Conservation (phyloP, 2,888 invertebrate genomes). For the Thalpophila matura region DNA sequence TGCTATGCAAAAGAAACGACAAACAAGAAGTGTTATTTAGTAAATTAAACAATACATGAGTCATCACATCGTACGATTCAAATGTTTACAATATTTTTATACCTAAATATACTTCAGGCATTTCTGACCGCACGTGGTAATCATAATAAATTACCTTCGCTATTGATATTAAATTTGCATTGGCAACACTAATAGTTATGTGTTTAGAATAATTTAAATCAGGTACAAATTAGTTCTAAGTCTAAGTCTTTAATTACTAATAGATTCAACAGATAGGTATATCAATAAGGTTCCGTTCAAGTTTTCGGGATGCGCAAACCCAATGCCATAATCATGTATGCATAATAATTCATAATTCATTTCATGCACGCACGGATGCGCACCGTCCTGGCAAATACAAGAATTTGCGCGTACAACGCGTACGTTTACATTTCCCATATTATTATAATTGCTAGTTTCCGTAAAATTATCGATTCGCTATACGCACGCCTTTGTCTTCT, state of each 20-base stretch:
- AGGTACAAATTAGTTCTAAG: constrained; percentile 19
- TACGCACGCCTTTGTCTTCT: constrained; percentile 54
- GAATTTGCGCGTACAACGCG: constrained; percentile 49
- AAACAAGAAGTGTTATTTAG: neutral
- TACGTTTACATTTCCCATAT: constrained; percentile 55
- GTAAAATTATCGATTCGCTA: constrained; percentile 46
- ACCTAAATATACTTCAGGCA: constrained; percentile 24
- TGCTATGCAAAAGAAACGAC: neutral
- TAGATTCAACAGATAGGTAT: constrained; percentile 17
- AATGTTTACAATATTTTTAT: constrained; percentile 41
- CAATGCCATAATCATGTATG: constrained; percentile 49
- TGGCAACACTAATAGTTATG: constrained; percentile 24
- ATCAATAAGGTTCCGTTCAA: constrained; percentile 26
- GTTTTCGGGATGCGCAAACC: constrained; percentile 55
- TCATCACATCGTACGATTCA: constrained; percentile 28
- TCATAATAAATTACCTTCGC: constrained; percentile 30
- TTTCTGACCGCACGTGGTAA: constrained; percentile 16
- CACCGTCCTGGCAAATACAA: constrained; percentile 60
- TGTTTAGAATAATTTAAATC: constrained; percentile 33
- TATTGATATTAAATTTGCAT: constrained; percentile 35
- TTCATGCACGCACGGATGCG: constrained; percentile 59
- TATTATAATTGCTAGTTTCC: constrained; percentile 60
- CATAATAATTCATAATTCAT: constrained; percentile 61
- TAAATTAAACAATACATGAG: constrained; percentile 1
- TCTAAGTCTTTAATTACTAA: constrained; percentile 20